phyloP scores from a whole-genome alignment of 2,888 invertebrate species.

The Anodontia alba region DNA sequence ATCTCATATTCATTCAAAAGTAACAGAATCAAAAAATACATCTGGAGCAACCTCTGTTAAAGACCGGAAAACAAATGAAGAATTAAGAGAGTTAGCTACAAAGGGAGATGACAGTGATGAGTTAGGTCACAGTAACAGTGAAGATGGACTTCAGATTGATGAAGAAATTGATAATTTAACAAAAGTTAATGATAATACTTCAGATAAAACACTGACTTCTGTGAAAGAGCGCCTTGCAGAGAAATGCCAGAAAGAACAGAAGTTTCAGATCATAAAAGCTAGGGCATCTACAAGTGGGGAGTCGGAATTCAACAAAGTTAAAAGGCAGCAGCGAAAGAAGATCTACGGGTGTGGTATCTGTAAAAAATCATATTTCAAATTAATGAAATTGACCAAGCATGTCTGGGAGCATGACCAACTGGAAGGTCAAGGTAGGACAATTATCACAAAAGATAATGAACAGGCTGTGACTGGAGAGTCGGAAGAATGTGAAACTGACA shows the following conservation, averaged over 20 bases:
- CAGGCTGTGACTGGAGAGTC: not conserved
- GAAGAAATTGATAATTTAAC: not conserved
- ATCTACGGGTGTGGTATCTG: constrained; percentile 21
- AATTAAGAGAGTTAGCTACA: not conserved
- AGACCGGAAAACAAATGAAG: not conserved
- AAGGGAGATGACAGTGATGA: not conserved
- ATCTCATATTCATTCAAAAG: not conserved
- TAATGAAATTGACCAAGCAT: constrained; percentile 36
- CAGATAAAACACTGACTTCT: not conserved
- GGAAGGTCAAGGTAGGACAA: not conserved
- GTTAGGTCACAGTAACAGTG: not conserved
- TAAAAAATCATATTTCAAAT: constrained; percentile 29
- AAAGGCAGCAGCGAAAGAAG: constrained; percentile 13
- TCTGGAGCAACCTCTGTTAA: not conserved
- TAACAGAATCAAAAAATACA: not conserved
- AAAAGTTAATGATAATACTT: not conserved
- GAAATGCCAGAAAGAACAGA: not conserved
- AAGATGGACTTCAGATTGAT: not conserved
- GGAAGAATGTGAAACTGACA: not conserved
- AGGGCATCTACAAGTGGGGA: not conserved
- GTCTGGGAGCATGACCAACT: constrained; percentile 36
- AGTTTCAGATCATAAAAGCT: not conserved
- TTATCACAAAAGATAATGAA: not conserved
- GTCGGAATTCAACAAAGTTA: not conserved
- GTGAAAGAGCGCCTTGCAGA: not conserved